Conservation (phyloP, 64 coral and sea anemone genomes). For the Montipora capricornis region DNA sequence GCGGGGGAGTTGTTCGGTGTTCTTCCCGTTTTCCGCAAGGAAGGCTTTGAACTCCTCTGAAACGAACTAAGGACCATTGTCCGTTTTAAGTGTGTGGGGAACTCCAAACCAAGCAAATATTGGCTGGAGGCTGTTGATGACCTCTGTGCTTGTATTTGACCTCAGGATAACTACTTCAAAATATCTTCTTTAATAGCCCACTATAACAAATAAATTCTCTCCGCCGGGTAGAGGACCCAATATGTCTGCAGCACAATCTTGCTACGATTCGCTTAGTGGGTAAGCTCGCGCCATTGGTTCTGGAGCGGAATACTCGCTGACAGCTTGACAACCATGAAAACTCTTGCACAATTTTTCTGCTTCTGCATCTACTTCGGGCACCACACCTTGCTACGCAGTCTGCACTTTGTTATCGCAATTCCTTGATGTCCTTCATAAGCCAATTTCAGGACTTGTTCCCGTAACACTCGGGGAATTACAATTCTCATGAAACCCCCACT, state of each 20-base stretch:
- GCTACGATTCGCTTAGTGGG: neutral
- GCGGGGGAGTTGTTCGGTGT: neutral
- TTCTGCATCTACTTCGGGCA: neutral
- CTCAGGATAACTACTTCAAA: constrained; percentile 12
- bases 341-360: neutral
- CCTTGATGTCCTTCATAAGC: neutral
- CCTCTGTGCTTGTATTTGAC: constrained; percentile 5
- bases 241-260: constrained; percentile 23
- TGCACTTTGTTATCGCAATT: neutral
- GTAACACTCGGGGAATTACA: constrained; percentile 5
- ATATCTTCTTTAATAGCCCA: neutral
- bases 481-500: neutral
- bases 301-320: neutral
- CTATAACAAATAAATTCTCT: neutral
- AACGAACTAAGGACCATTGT: neutral
- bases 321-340: neutral
- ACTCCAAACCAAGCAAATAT: constrained; percentile 17
- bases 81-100: constrained; percentile 2
- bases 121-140: neutral
- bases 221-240: neutral
- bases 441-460: neutral
- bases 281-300: neutral
- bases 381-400: neutral
- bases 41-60: neutral
- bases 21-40: neutral